Evolutionary conservation across 2,888 invertebrate genomes (phyloP), one percentile per base, ranked within the genome.

Genomic region (Ophion slaviceki): DNA sequence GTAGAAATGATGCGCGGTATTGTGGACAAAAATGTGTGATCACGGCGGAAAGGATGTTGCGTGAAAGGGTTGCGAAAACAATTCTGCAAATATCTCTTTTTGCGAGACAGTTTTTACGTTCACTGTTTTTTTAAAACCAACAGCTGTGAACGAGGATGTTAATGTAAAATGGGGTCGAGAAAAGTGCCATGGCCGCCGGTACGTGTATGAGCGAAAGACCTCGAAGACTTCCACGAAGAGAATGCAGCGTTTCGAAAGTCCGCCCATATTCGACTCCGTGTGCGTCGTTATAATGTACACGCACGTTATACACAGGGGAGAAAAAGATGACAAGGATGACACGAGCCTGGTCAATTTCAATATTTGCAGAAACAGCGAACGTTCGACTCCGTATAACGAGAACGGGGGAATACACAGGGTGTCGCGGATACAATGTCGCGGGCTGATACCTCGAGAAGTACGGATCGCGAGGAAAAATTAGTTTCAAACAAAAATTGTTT

Each of bases 311-410:
- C 53, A 70, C 17, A 53, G 53, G 53, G 53, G 53, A 53, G 53
- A 40, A 28, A 61, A 83, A 64, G 77, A 76, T 47, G 67, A 72
- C 62, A 80, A 77, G 64, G 66, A 72, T 70, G 68, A 80, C 62
- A 72, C 62, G 75, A 78, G 70, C 86, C 86, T 88, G 88, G 89
- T 89, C 91, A 91, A 89, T 91, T 91, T 89, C 91, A 92, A 92
- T 92, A 92, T 92, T 92, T 92, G 89, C 91, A 87, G 89, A 90
- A 90, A 91, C 91, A 89, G 87, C 84, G 88, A 86, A 87, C 88
- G 84, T 86, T 86, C 88, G 88, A 87, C 86, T 84, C 87, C 87
- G 87, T 89, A 89, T 75, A 75, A 67, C 32, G 59, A 62, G 40
- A 80, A 62, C 45, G 53, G 77, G 59, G 72, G 70, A 64, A 32